phyloP scores from a whole-genome alignment of 2,113 vertebrate genomes.

The Pluvialis apricaria region DNA sequence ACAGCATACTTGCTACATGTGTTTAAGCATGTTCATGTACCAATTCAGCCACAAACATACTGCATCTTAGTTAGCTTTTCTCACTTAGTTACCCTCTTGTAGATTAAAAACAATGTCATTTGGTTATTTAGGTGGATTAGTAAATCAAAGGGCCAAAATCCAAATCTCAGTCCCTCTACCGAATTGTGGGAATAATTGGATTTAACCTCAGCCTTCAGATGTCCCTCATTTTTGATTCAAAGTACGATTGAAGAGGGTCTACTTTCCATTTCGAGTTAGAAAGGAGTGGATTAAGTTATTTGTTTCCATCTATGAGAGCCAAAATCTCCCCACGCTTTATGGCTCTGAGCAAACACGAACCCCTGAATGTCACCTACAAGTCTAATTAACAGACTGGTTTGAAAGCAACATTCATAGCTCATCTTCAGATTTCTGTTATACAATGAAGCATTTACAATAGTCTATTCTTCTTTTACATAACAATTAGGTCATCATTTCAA shows the following conservation, averaged over 20 bases:
- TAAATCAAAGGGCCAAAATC: not conserved
- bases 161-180: not conserved
- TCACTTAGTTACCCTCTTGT: not conserved
- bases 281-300: not conserved
- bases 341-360: not conserved
- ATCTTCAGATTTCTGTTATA: not conserved
- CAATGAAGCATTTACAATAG: not conserved
- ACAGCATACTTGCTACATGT: not conserved
- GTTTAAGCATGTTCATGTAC: not conserved
- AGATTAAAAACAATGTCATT: not conserved
- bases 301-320: not conserved
- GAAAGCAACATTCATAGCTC: not conserved
- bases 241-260: not conserved
- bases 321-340: not conserved
- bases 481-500: constrained; percentile 3
- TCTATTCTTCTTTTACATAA: not conserved
- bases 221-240: not conserved
- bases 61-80: not conserved
- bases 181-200: not conserved
- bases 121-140: not conserved
- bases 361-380: not conserved
- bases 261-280: not conserved
- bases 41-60: not conserved
- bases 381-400: not conserved
- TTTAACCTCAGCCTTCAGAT: not conserved